Evolutionary conservation across 2,113 vertebrate genomes (phyloP).

Genomic region (Astur gentilis): DNA sequence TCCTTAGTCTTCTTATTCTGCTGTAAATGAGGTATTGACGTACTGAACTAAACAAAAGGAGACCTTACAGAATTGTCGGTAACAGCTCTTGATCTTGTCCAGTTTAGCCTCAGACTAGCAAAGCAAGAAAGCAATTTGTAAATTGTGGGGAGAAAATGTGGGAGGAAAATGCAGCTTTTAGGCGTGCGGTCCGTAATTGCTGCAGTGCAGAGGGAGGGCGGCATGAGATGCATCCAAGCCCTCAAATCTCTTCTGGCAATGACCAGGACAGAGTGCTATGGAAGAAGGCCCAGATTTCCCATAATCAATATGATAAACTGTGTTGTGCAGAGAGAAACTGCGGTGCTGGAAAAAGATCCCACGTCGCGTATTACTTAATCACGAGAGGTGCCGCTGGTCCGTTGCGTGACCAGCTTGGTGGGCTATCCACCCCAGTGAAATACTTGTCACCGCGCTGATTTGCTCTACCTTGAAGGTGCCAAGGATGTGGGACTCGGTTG

Average conservation of each 20-base stretch:
- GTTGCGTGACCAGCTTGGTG: too few relatives aligned
- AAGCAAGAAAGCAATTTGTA: background rate
- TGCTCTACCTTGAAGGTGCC: background rate
- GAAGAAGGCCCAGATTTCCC: background rate
- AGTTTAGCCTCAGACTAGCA: background rate
- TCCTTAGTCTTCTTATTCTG: background rate
- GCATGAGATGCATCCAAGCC: background rate
- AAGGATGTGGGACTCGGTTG: background rate
- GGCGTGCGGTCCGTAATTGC: rapidly evolving
- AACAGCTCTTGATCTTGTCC: background rate
- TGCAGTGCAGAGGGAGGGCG: background rate
- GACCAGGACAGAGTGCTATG: background rate
- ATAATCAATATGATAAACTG: background rate
- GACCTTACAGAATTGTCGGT: background rate
- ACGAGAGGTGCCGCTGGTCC: background rate
- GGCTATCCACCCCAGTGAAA: rapidly evolving
- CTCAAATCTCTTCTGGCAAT: background rate
- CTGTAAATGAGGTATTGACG: background rate
- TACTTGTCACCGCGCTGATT: rapidly evolving
- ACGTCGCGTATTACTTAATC: background rate
- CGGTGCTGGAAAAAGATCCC: background rate
- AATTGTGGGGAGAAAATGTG: background rate
- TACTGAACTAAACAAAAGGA: background rate
- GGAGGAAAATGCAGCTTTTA: background rate
- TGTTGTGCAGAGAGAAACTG: background rate